Evolutionary conservation across 2,888 invertebrate genomes (phyloP).

Genomic region (Caradrina clavipalpis): DNA sequence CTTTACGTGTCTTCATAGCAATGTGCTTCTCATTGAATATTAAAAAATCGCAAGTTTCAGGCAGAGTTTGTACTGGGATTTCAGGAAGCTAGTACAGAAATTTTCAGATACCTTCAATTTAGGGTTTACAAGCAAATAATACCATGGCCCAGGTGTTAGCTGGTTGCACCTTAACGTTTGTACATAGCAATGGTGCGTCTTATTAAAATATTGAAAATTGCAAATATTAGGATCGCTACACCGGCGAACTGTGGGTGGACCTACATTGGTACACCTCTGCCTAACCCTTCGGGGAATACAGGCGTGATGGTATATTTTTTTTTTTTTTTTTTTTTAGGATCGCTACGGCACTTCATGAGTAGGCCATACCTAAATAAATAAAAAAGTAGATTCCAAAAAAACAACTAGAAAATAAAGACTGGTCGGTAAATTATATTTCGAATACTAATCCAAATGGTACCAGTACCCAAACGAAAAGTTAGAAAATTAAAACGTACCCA

Average conservation of each 20-base stretch:
- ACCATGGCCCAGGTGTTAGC: no score
- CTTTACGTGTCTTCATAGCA: neutral
- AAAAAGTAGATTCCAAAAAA: neutral
- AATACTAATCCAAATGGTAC: neutral
- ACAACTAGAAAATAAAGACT: neutral
- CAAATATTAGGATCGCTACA: neutral
- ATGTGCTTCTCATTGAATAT: neutral
- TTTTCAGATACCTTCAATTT: no score
- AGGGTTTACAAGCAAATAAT: no score
- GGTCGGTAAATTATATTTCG: neutral
- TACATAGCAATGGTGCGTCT: constrained; percentile 12
- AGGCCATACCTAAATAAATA: no score
- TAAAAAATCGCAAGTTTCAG: neutral
- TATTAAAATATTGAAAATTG: neutral
- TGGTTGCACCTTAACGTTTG: neutral
- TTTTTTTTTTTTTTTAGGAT: no score
- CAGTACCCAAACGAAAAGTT: constrained; percentile 1
- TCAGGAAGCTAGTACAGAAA: no score
- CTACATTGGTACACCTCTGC: no score
- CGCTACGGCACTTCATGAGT: no score
- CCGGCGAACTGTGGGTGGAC: no score
- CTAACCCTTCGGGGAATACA: no score
- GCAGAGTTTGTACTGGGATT: neutral
- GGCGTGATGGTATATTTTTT: no score
- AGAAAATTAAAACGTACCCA: neutral